Evolutionary conservation across 2,113 vertebrate genomes (phyloP).

Genomic region (Variabilichromis moorii): DNA sequence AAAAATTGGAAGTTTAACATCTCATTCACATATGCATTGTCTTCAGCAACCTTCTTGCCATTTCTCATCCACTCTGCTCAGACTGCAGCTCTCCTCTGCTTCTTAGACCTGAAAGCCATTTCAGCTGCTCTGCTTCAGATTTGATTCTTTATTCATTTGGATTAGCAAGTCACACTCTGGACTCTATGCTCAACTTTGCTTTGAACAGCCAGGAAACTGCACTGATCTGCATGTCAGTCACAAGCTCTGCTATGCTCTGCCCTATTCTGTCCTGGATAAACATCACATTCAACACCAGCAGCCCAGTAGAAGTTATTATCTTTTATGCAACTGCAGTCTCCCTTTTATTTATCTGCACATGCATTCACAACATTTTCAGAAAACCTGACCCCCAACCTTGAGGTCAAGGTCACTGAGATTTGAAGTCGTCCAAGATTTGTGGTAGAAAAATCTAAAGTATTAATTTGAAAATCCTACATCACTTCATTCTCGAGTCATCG

Average conservation of each 20-base stretch:
- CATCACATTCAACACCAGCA: background rate
- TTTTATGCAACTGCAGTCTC: background rate
- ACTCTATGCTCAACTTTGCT: background rate
- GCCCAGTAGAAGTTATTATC: accelerated
- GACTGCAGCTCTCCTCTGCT: background rate
- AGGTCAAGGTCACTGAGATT: background rate
- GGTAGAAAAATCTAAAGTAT: accelerated
- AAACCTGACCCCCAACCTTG: accelerated
- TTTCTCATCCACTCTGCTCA: background rate
- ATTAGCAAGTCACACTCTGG: background rate
- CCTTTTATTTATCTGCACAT: accelerated
- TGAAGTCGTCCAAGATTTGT: background rate
- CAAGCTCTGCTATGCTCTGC: background rate
- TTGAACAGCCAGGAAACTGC: background rate
- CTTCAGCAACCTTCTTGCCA: accelerated
- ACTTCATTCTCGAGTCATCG: accelerated
- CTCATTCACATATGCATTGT: background rate
- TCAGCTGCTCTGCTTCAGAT: background rate
- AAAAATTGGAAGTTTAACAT: background rate
- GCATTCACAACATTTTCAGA: background rate
- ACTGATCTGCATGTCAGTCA: accelerated
- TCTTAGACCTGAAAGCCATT: background rate
- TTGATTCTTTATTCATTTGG: background rate
- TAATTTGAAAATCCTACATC: background rate
- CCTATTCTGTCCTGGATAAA: background rate